Conservation (phyloP, 2,888 invertebrate genomes). For the Eumerus sabulonum region DNA sequence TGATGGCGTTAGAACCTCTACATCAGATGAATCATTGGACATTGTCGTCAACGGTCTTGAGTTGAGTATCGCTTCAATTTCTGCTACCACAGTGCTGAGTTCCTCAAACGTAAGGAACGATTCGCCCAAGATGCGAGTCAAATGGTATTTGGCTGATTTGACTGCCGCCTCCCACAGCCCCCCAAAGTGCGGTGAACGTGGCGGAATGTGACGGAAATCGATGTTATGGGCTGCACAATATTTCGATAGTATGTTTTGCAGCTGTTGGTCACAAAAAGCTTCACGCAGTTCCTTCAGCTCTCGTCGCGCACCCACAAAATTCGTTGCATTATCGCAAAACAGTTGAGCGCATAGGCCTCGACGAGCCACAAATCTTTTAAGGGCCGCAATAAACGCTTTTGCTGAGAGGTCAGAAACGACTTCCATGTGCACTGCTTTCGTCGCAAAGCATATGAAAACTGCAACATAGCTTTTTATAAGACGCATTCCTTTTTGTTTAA, state of each 20-base stretch:
- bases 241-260: no score
- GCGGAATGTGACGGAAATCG: slow-evolving; percentile 47
- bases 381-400: slow-evolving; percentile 43
- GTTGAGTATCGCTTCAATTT: slow-evolving; percentile 19
- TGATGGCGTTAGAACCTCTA: slow-evolving; percentile 8
- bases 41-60: slow-evolving; percentile 3
- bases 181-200: slow-evolving; percentile 62
- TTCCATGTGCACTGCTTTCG: slow-evolving; percentile 56
- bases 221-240: slow-evolving; percentile 37
- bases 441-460: slow-evolving; percentile 26
- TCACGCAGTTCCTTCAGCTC: slow-evolving; percentile 31
- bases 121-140: no score
- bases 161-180: slow-evolving; percentile 42
- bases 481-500: no score
- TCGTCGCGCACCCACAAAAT: slow-evolving; percentile 39
- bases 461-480: no score
- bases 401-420: slow-evolving; percentile 48
- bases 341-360: slow-evolving; percentile 21
- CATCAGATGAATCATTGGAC: neutral
- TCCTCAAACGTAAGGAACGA: slow-evolving; percentile 60
- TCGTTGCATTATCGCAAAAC: slow-evolving; percentile 46
- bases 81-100: slow-evolving; percentile 10
- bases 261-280: slow-evolving; percentile 18
- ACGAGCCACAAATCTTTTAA: slow-evolving; percentile 35
- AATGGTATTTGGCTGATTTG: slow-evolving; percentile 51